Base-by-base conservation (phyloP, 1,140 invertebrate species). In the Drosophila pseudoananassae region DNA sequence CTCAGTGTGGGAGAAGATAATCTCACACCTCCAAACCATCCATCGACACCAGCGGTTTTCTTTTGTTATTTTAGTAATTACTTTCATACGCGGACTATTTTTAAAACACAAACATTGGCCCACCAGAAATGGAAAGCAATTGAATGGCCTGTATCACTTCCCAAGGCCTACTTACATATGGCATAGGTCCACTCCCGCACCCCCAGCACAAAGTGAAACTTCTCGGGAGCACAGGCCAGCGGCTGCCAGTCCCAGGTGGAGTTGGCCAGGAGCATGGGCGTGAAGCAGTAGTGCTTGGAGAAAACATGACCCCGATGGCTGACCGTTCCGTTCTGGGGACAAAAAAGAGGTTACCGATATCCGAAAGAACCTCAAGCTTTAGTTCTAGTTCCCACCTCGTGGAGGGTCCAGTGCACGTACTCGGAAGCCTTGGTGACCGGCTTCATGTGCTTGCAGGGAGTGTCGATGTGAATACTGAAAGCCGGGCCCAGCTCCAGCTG, bases 151-250 rank as follows among this genome's bases (percentile, higher is more conserved):
- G 25, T 27, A 27, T 27, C 25, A 7, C n/a, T 29, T 17, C 15
- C 23, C n/a, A 52, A 20, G 2, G 25, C 31, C 20, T n/a, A 71
- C 90, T 90, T 58, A 91, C 90, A 91, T 58, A 88, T 84, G 23
- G 89, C 89, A 59, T 91, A 91, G 25, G 90, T 91, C 90, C 90
- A 91, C 14, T 91, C 90, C 7, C 70, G 68, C 0, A 84, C 80
- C 12, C 79, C 90, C 40, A 91, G 58, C 0, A 69, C 58, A 31
- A 91, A 91, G 5, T 66, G 76, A 0, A 91, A 64, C 43, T 84
- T 88, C 27, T 91, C 77, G 1, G 76, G 80, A 4, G 68, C 65
- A 27, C 90, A 91, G 33, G 68, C 75, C 31, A 91, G 47, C 0
- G 90, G 90, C 14, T 91, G 89, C 89, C 82, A 90, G 15, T 77